Evolutionary conservation across 2,113 vertebrate species (phyloP).

Genomic region (Equus quagga): DNA sequence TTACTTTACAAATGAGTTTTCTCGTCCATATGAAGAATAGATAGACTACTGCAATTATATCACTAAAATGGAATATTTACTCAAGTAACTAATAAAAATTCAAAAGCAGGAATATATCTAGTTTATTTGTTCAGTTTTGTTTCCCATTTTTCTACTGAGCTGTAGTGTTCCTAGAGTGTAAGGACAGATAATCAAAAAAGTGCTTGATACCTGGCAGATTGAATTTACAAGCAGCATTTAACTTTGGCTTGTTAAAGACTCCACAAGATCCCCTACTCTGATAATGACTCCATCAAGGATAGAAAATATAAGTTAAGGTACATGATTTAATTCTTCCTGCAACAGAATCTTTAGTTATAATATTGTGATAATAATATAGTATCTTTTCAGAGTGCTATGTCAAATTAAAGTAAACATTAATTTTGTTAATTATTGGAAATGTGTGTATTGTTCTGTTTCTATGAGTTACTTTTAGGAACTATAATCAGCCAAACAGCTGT

Average conservation of each 20-base stretch:
- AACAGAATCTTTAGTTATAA: not conserved
- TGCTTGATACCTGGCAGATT: not conserved
- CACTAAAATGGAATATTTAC: not conserved
- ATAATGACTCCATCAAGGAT: not conserved
- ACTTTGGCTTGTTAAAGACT: not conserved
- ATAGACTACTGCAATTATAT: not conserved
- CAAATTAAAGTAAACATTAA: constrained; percentile 5
- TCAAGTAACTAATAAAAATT: not conserved
- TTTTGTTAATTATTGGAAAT: not conserved
- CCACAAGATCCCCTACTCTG: not conserved
- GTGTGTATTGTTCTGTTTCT: not conserved
- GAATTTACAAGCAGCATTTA: not conserved
- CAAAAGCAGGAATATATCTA: not conserved
- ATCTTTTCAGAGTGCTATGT: not conserved
- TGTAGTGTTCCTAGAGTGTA: not conserved
- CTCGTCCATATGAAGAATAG: not conserved
- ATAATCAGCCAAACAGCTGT: not conserved
- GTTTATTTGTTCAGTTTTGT: not conserved
- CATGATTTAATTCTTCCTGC: not conserved
- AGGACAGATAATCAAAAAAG: not conserved
- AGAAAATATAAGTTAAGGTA: not conserved
- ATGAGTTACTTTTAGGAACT: not conserved
- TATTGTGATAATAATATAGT: not conserved
- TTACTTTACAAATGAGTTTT: not conserved
- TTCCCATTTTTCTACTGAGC: not conserved